Evolutionary conservation across 2,888 invertebrate species (phyloP).

Genomic region (Dorcus hopei): DNA sequence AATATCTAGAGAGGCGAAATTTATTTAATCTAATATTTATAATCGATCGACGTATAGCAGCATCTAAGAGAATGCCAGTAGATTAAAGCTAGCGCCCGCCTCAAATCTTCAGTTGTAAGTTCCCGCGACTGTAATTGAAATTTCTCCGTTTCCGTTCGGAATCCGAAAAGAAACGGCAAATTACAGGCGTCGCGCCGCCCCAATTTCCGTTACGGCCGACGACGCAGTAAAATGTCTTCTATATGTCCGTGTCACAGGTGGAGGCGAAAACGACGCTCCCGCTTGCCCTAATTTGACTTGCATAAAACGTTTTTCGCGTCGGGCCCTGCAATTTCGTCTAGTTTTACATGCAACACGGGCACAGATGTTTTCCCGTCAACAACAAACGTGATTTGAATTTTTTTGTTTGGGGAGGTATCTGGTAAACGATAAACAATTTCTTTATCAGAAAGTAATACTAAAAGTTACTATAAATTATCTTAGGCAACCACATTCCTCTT

Average conservation of each 20-base stretch:
- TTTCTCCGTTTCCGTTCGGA: conserved; percentile 3
- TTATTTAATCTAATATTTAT: background rate
- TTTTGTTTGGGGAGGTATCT: no score
- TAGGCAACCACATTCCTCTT: no score
- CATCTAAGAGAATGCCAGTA: background rate
- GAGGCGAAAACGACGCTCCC: background rate
- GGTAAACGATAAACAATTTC: no score
- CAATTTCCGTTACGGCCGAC: conserved; percentile 6
- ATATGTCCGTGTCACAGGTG: conserved; percentile 3
- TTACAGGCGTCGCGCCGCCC: conserved; percentile 4
- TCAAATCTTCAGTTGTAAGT: background rate
- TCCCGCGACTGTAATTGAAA: conserved; percentile 10
- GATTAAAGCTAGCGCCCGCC: background rate
- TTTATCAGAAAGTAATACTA: no score
- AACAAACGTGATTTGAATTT: no score
- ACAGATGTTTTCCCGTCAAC: no score
- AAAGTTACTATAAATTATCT: no score
- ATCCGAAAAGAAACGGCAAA: background rate
- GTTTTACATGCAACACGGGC: no score
- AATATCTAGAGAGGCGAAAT: background rate
- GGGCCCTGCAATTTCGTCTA: background rate
- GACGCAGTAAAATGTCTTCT: conserved; percentile 11
- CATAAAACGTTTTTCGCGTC: background rate
- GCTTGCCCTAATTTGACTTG: conserved; percentile 1
- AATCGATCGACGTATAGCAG: background rate